A percentile compares a stretch with the other conserved stretches of the same genome.
Evolutionary conservation across 2,113 vertebrate species (phyloP).

Genomic region (Choloepus hoffmanni): DNA sequence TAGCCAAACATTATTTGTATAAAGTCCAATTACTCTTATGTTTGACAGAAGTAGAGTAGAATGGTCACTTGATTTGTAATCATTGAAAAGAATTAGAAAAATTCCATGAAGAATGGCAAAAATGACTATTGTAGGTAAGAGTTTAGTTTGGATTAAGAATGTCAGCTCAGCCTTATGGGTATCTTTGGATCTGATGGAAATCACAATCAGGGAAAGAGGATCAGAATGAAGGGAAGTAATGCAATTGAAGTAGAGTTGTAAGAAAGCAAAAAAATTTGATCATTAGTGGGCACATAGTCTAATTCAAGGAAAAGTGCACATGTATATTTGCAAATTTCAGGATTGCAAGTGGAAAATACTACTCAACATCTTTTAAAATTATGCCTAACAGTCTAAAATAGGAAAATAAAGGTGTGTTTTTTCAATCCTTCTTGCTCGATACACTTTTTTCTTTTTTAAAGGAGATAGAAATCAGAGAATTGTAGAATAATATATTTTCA

Average conservation of each 20-base stretch:
- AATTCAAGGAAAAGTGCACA: conserved; percentile 7
- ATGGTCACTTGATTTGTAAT: conserved; percentile 3
- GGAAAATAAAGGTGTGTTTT: conserved; percentile 21
- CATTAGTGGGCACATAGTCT: neutral
- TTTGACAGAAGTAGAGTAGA: neutral
- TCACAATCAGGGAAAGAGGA: neutral
- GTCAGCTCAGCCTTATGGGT: neutral
- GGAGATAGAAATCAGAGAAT: neutral
- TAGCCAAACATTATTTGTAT: neutral
- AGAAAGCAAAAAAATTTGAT: neutral
- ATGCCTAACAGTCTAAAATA: neutral
- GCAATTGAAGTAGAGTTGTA: neutral
- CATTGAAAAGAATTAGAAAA: conserved; percentile 23
- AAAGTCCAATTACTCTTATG: neutral
- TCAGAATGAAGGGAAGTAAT: neutral
- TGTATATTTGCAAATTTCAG: conserved; percentile 19
- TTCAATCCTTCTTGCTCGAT: neutral
- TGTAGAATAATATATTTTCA: conserved; percentile 25
- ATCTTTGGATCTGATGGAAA: neutral
- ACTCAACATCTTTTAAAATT: neutral
- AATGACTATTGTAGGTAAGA: neutral
- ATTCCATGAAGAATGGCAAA: neutral
- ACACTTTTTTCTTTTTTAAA: neutral
- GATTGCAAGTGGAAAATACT: neutral
- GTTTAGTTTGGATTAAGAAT: neutral